These are phyloP conservation scores for Stichodactyla helianthus DNA, from an alignment of 64 coral and sea anemone species.

Conservation along the genomic window DNA sequence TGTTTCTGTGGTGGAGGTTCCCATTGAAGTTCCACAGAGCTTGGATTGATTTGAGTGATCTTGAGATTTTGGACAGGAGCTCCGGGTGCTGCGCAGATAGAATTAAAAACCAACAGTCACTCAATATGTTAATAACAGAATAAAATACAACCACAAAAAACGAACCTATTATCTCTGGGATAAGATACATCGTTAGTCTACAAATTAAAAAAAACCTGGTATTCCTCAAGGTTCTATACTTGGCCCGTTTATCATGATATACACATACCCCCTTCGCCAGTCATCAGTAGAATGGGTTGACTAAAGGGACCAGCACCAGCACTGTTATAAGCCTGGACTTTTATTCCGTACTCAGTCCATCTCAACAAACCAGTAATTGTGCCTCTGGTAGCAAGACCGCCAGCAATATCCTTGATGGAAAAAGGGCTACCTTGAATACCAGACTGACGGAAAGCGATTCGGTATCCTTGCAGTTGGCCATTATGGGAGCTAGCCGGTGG, in stretches of 20 bases:
- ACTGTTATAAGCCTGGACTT: conserved; percentile 68
- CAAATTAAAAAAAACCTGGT: not conserved
- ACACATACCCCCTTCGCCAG: conserved; percentile 70
- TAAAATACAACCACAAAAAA: not conserved
- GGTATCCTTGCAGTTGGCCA: conserved; percentile 59
- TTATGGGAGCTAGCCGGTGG: conserved; percentile 40
- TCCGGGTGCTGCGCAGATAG: conserved; percentile 41
- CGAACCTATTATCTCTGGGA: not conserved
- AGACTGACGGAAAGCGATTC: conserved; percentile 59
- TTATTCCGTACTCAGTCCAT: conserved; percentile 74
- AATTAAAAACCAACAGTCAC: not conserved
- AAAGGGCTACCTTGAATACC: conserved; percentile 46
- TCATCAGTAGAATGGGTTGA: conserved; percentile 40
- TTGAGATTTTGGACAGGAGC: conserved; percentile 53
- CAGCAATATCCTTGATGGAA: conserved; percentile 39
- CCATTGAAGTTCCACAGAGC: conserved; percentile 69
- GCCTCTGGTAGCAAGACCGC: conserved; percentile 34
- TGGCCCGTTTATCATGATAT: not conserved
- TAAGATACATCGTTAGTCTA: not conserved
- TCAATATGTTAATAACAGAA: not conserved
- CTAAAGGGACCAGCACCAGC: conserved; percentile 65
- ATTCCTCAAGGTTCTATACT: conserved; percentile 1
- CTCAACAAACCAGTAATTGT: conserved; percentile 64
- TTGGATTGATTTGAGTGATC: conserved; percentile 53
- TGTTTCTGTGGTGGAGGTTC: conserved; percentile 80